Percentiles rank a stretch among this genome's conserved stretches.
Conservation (phyloP, 1,140 invertebrate genomes). For the Polypedilum vanderplanki region DNA sequence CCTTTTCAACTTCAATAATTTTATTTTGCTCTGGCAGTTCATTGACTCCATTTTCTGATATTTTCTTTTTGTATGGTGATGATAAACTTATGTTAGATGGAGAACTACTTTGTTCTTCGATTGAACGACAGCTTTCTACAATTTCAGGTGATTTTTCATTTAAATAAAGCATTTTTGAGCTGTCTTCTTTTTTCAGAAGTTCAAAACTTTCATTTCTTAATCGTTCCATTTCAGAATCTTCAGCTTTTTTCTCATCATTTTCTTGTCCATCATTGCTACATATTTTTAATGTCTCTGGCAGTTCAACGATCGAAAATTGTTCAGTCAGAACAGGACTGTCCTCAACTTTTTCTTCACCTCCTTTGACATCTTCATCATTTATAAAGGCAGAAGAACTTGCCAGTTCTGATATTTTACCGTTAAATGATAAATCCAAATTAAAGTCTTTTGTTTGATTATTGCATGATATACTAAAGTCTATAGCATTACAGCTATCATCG, state of each 20-base stretch:
- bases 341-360: conserved; percentile 31
- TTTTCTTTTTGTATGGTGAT: no score
- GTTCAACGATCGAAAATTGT: conserved; percentile 34
- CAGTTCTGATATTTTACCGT: conserved; percentile 40
- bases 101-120: no score
- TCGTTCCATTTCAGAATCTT: background rate
- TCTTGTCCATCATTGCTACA: background rate
- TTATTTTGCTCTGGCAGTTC: conserved; percentile 31
- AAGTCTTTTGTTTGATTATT: conserved; percentile 22
- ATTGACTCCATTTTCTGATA: no score
- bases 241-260: background rate
- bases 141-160: conserved; percentile 42
- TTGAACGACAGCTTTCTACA: conserved; percentile 33
- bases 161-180: conserved; percentile 30
- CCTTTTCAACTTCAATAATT: conserved; percentile 35
- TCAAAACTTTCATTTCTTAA: conserved; percentile 10
- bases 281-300: background rate
- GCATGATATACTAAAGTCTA: conserved; percentile 36
- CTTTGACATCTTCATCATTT: conserved; percentile 23
- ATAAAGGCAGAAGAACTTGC: conserved; percentile 30
- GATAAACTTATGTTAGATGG: no score
- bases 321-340: conserved; percentile 33
- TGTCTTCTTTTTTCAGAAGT: background rate
- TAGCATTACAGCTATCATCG: conserved; percentile 43
- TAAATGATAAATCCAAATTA: conserved; percentile 37